phyloP scores from a whole-genome alignment of 2,113 vertebrate species.

The Dipodomys spectabilis region DNA sequence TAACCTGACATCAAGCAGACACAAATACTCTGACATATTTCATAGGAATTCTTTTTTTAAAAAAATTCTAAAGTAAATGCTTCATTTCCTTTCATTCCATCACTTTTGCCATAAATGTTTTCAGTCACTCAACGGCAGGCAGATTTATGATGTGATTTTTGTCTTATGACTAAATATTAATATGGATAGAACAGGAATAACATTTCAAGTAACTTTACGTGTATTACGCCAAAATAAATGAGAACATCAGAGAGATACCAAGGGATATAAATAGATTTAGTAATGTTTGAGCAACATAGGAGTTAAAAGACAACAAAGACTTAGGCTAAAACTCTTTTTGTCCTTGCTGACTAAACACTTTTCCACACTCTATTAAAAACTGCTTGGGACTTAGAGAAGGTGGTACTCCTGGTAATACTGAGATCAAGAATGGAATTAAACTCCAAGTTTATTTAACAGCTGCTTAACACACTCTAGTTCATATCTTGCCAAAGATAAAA shows the following conservation, averaged over 20 bases:
- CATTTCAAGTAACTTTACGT: background rate
- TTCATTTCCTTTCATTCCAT: conserved; percentile 10
- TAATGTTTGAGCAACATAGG: background rate
- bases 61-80: background rate
- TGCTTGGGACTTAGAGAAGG: background rate
- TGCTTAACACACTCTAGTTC: background rate
- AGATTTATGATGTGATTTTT: background rate
- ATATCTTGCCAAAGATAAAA: background rate
- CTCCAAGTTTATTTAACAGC: background rate
- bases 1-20: background rate
- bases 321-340: background rate
- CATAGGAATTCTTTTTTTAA: background rate
- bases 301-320: background rate
- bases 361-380: background rate
- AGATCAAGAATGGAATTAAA: background rate
- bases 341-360: background rate
- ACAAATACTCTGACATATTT: background rate
- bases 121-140: background rate
- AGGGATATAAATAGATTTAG: background rate
- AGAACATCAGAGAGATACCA: background rate
- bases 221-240: background rate
- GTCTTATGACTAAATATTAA: background rate
- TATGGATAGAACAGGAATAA: background rate
- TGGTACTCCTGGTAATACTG: background rate
- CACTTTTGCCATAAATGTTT: background rate